A percentile compares a stretch with the other conserved stretches of the same genome.
phyloP scores from a whole-genome alignment of 1,140 invertebrate genomes.

The Aphelinus certus region DNA sequence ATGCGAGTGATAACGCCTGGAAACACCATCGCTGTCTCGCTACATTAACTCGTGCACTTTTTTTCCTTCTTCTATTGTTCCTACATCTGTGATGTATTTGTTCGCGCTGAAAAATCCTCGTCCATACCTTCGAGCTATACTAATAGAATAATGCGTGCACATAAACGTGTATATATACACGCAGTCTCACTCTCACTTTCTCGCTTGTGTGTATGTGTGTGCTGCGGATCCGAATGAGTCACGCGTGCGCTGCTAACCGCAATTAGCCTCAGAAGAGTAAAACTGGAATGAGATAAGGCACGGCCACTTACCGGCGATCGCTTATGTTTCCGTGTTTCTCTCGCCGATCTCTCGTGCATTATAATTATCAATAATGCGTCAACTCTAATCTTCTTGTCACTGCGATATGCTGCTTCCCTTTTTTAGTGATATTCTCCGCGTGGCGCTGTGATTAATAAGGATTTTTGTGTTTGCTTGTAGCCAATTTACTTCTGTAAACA shows the following conservation, averaged over 20 bases:
- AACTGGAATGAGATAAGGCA: constrained; percentile 38
- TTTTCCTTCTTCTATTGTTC: constrained; percentile 10
- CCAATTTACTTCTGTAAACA: no score
- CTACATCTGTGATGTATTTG: constrained; percentile 5
- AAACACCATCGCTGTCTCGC: no score
- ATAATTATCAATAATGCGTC: constrained; percentile 35
- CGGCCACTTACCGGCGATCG: constrained; percentile 25
- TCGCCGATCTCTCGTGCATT: constrained; percentile 12
- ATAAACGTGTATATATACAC: no score
- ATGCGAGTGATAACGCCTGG: no score
- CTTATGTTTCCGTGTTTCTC: constrained; percentile 22
- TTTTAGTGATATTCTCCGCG: background rate
- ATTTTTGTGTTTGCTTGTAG: no score
- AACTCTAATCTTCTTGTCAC: constrained; percentile 33
- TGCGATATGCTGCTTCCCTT: background rate
- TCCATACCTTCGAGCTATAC: background rate
- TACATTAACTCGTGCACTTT: constrained; percentile 3
- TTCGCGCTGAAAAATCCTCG: constrained; percentile 21
- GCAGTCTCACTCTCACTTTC: background rate
- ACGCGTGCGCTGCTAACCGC: constrained; percentile 33
- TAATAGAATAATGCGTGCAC: no score
- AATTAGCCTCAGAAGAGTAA: constrained; percentile 33
- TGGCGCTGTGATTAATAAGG: no score
- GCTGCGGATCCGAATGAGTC: constrained; percentile 30
- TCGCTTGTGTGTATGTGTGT: background rate